Conservation (phyloP, 2,888 invertebrate genomes). For the Kuschelorhynchus macadamiae region DNA sequence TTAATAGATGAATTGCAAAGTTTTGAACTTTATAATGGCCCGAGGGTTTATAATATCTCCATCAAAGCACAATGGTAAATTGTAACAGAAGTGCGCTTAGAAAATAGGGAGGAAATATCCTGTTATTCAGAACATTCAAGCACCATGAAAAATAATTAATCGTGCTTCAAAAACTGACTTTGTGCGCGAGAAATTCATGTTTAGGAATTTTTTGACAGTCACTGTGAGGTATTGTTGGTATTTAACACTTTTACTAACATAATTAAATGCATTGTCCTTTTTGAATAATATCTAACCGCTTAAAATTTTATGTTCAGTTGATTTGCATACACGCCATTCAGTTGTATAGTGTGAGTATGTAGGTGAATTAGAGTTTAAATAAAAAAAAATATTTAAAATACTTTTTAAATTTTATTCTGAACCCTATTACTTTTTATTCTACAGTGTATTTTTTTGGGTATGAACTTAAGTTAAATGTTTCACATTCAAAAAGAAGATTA, state of each 20-base stretch:
- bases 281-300: constrained; percentile 7
- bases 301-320: constrained; percentile 4
- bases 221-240: constrained; percentile 54
- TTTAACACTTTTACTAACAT: constrained; percentile 49
- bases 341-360: too few species aligned
- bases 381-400: too few species aligned
- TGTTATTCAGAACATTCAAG: constrained; percentile 65
- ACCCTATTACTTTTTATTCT: too few species aligned
- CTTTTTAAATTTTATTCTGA: too few species aligned
- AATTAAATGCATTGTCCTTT: constrained; percentile 48
- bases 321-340: constrained; percentile 20
- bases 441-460: too few species aligned
- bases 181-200: constrained; percentile 58
- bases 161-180: constrained; percentile 65
- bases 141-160: constrained; percentile 70
- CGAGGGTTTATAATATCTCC: constrained; percentile 62
- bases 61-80: constrained; percentile 57
- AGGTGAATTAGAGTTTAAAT: too few species aligned
- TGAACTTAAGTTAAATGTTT: too few species aligned
- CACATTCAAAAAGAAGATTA: too few species aligned
- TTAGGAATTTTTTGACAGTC: constrained; percentile 57
- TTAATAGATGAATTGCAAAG: constrained; percentile 54
- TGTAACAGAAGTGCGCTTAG: constrained; percentile 56
- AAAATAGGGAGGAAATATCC: constrained; percentile 61
- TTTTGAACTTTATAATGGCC: constrained; percentile 55